Evolutionary conservation across 2,888 invertebrate genomes (phyloP).

Genomic region (Chymomyza amoena): DNA sequence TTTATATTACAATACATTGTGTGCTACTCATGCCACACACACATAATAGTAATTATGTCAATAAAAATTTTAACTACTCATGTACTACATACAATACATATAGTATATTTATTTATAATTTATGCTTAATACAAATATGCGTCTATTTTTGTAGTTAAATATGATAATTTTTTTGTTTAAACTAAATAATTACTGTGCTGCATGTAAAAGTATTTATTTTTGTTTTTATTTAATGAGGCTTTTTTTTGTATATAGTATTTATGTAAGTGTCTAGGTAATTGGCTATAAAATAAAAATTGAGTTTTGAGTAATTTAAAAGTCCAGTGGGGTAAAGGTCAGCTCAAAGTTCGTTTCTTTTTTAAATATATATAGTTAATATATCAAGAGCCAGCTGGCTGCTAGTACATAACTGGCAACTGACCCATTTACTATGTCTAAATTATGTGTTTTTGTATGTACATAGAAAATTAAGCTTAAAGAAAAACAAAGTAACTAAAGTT

Average conservation of each 20-base stretch:
- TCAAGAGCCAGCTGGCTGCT: no score
- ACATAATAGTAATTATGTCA: not conserved
- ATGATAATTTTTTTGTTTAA: not conserved
- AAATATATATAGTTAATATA: no score
- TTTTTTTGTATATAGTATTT: not conserved
- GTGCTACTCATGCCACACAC: not conserved
- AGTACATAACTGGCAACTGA: not conserved
- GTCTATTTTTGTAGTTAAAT: not conserved
- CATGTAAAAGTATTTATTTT: conserved; percentile 17
- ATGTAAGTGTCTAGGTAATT: not conserved
- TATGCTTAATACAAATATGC: not conserved
- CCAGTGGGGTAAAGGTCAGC: no score
- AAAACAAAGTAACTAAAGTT: not conserved
- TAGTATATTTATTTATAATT: not conserved
- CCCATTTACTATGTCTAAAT: not conserved
- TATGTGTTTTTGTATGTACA: not conserved
- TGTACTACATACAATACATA: not conserved
- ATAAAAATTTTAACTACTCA: not conserved
- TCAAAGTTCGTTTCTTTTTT: not conserved
- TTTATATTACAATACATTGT: not conserved
- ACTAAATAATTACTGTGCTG: conserved; percentile 63
- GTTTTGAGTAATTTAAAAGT: not conserved
- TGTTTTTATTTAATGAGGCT: not conserved
- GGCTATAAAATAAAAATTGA: not conserved
- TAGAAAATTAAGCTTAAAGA: not conserved